Percentiles rank a stretch among this genome's conserved stretches.
phyloP scores from a whole-genome alignment of 2,888 invertebrate genomes.

The Pherbina coryleti region DNA sequence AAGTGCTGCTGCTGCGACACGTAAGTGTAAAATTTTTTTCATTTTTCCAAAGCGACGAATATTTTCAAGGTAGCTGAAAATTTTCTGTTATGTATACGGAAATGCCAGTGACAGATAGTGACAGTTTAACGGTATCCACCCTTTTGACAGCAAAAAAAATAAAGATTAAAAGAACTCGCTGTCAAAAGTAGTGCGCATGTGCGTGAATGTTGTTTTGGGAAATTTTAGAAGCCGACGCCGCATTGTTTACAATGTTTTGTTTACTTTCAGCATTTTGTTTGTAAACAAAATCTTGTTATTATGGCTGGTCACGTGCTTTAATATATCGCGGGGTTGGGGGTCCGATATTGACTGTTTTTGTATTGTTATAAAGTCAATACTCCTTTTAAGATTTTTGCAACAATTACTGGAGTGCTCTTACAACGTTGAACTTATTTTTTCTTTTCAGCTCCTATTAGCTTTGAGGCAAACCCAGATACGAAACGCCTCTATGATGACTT shows the following conservation, averaged over 20 bases:
- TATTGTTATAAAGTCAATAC: no score
- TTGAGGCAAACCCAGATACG: constrained; percentile 92
- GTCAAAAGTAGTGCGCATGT: constrained; percentile 46
- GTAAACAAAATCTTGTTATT: constrained; percentile 9
- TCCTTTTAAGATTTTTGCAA: not conserved
- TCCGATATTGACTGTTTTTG: not conserved
- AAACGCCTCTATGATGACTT: constrained; percentile 96
- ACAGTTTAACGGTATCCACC: constrained; percentile 17
- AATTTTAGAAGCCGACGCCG: constrained; percentile 40
- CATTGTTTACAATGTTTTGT: not conserved
- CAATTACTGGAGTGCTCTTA: not conserved
- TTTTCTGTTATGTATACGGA: constrained; percentile 33
- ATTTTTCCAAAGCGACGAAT: not conserved
- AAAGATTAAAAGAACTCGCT: not conserved
- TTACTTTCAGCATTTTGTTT: constrained; percentile 19
- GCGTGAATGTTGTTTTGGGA: constrained; percentile 58
- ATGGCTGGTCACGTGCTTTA: not conserved
- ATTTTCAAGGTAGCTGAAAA: constrained; percentile 32
- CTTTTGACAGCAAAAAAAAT: not conserved
- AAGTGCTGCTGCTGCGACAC: constrained; percentile 55
- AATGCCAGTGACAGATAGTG: constrained; percentile 38
- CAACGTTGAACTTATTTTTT: not conserved
- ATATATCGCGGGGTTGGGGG: not conserved
- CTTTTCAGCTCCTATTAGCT: constrained; percentile 63
- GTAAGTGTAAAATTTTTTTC: constrained; percentile 52